phyloP scores from a whole-genome alignment of 2,888 invertebrate species.

The Apamea crenata region DNA sequence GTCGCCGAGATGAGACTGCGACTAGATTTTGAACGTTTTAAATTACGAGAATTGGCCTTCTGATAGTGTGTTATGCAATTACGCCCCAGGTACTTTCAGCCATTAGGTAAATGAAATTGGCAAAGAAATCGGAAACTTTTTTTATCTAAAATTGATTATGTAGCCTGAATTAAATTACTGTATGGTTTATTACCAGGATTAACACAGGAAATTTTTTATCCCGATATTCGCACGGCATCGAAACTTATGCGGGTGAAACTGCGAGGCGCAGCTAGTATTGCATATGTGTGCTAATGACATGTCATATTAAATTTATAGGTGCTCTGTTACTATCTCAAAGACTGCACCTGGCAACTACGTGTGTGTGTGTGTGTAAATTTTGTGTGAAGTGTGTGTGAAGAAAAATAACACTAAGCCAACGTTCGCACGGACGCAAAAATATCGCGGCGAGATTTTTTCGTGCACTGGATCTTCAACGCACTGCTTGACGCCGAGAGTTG shows the following conservation, averaged over 20 bases:
- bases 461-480: too few species aligned
- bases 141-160: not conserved
- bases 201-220: too few species aligned
- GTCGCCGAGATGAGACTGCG: too few species aligned
- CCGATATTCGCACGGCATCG: too few species aligned
- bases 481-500: too few species aligned
- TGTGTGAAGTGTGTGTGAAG: not conserved
- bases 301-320: not conserved
- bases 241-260: too few species aligned
- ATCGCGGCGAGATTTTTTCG: too few species aligned
- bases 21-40: too few species aligned
- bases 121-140: not conserved
- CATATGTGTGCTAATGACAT: not conserved
- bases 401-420: slow-evolving; percentile 27
- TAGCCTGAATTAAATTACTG: not conserved
- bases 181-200: not conserved
- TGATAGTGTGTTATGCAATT: too few species aligned
- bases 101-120: not conserved
- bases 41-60: too few species aligned
- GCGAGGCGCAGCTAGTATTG: not conserved
- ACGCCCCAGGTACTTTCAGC: not conserved
- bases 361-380: too few species aligned
- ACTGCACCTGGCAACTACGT: slow-evolving; percentile 36
- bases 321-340: not conserved
- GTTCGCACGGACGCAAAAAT: too few species aligned